These are phyloP conservation scores for Girardinichthys multiradiatus DNA, from an alignment of 2,113 vertebrate genomes.

Conservation along the genomic window DNA sequence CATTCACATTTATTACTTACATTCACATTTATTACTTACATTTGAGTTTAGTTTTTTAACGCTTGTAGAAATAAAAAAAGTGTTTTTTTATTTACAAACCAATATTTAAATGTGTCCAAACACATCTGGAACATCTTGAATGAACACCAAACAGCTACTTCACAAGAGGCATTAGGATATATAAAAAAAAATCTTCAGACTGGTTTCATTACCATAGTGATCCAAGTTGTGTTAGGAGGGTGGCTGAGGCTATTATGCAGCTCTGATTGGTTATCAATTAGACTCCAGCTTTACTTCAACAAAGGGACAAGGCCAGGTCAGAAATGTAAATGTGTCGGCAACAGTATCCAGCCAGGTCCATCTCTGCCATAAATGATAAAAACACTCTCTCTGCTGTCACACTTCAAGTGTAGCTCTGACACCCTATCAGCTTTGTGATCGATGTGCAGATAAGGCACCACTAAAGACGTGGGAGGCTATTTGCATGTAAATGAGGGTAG, in stretches of 20 bases:
- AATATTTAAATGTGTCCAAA: background rate
- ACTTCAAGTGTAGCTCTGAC: constrained; percentile 23
- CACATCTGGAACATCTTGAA: background rate
- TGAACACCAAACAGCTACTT: background rate
- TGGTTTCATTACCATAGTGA: background rate
- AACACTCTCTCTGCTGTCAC: background rate
- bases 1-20: no score
- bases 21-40: no score
- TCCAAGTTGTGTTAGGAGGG: background rate
- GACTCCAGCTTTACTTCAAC: background rate
- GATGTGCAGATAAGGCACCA: constrained; percentile 38
- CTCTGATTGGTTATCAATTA: background rate
- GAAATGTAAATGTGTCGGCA: constrained; percentile 1
- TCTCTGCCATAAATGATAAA: constrained; percentile 3
- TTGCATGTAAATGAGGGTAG: constrained; percentile 67
- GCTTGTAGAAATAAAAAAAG: background rate
- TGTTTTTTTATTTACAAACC: background rate
- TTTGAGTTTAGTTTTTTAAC: no score
- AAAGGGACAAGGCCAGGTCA: background rate
- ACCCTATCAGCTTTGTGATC: constrained; percentile 34
- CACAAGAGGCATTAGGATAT: no score
- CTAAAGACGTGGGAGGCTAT: constrained; percentile 33
- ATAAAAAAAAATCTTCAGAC: background rate
- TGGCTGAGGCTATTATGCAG: background rate
- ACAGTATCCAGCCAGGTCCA: background rate